Conservation (phyloP, 1,140 invertebrate species). For the Prorops nasuta region DNA sequence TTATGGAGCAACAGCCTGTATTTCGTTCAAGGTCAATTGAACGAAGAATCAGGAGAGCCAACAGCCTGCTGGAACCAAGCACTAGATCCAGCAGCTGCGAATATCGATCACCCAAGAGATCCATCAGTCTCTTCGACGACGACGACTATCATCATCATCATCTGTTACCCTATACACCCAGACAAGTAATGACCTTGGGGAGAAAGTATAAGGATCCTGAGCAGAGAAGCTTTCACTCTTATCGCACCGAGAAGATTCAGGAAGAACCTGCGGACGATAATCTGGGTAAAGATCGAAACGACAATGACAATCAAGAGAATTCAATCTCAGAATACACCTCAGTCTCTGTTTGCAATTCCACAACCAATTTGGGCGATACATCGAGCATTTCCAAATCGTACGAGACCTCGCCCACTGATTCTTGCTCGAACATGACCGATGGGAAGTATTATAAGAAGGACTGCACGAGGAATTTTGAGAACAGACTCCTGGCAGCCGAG, state of each 20-base stretch:
- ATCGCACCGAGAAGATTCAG: constrained; percentile 45
- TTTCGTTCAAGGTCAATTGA: constrained; percentile 24
- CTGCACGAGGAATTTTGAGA: constrained; percentile 34
- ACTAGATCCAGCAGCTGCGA: constrained; percentile 17
- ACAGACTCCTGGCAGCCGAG: constrained; percentile 44
- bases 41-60: constrained; percentile 26
- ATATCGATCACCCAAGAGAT: constrained; percentile 27
- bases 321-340: constrained; percentile 28
- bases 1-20: constrained; percentile 33
- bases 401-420: constrained; percentile 43
- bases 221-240: constrained; percentile 28
- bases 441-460: constrained; percentile 25
- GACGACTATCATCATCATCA: constrained; percentile 21
- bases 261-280: constrained; percentile 38
- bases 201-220: constrained; percentile 31
- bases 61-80: constrained; percentile 39
- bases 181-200: constrained; percentile 29
- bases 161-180: constrained; percentile 23
- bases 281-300: background rate
- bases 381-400: constrained; percentile 33
- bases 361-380: constrained; percentile 22
- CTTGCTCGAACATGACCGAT: constrained; percentile 34
- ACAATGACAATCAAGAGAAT: constrained; percentile 2
- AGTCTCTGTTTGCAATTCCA: constrained; percentile 24
- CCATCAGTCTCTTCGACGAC: constrained; percentile 47